phyloP scores from a whole-genome alignment of 2,888 invertebrate species.

The Bombylius discolor region DNA sequence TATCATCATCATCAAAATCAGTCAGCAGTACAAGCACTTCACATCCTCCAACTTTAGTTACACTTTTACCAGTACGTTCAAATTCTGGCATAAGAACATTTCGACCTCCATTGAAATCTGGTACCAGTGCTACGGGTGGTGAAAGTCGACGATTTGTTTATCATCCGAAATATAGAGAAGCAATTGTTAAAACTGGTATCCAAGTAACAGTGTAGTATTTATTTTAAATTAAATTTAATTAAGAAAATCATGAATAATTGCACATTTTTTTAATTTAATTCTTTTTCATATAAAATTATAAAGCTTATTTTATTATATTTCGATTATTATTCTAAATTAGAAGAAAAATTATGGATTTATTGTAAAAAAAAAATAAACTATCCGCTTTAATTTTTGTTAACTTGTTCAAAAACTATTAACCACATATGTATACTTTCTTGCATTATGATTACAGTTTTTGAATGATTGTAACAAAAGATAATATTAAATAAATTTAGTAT shows the following conservation, averaged over 20 bases:
- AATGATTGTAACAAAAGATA: neutral
- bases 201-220: slow-evolving; percentile 24
- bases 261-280: no score
- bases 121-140: slow-evolving; percentile 15
- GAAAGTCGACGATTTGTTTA: slow-evolving; percentile 23
- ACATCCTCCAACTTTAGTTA: slow-evolving; percentile 40
- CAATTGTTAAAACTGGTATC: slow-evolving; percentile 30
- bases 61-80: slow-evolving; percentile 63
- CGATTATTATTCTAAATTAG: no score
- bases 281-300: no score
- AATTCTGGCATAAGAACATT: slow-evolving; percentile 65
- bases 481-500: no score
- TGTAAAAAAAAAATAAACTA: no score
- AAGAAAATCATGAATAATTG: no score
- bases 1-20: slow-evolving; percentile 24
- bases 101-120: slow-evolving; percentile 39
- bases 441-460: neutral
- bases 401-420: neutral
- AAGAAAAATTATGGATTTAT: no score
- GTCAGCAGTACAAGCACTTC: slow-evolving; percentile 17
- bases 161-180: slow-evolving; percentile 21
- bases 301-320: no score
- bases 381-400: neutral
- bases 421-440: no score
- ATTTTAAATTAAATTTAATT: no score